Conservation (phyloP, 2,888 invertebrate species). For the Eupithecia tripunctaria region DNA sequence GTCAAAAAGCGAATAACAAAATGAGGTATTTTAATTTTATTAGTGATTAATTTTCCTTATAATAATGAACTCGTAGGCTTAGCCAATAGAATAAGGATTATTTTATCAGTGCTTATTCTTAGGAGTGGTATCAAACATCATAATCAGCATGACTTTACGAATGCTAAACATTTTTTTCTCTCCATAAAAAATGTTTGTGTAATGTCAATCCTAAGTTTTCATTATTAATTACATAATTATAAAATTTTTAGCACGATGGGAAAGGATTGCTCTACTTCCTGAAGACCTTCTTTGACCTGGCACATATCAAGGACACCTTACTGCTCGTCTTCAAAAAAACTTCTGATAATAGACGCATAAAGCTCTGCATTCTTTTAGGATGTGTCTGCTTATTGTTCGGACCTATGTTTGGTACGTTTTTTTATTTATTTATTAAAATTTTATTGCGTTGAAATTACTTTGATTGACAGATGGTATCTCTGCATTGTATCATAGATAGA, state of each 20-base stretch:
- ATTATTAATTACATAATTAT: not conserved
- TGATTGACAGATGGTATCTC: no score
- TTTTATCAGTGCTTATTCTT: not conserved
- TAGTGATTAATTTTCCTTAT: not conserved
- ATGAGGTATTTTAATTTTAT: not conserved
- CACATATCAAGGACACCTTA: slow-evolving; percentile 74
- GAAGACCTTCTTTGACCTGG: slow-evolving; percentile 66
- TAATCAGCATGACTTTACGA: not conserved
- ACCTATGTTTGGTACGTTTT: slow-evolving; percentile 78
- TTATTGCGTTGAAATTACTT: no score
- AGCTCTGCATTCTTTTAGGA: slow-evolving; percentile 70
- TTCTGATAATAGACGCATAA: slow-evolving; percentile 66
- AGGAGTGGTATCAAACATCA: not conserved
- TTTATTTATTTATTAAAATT: not conserved
- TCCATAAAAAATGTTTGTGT: no score
- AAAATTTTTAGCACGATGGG: slow-evolving; percentile 63
- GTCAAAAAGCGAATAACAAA: slow-evolving; percentile 2
- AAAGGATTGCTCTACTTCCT: slow-evolving; percentile 60
- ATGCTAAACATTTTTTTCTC: not conserved
- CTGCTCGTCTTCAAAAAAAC: slow-evolving; percentile 76
- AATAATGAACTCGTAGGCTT: not conserved
- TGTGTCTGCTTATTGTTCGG: slow-evolving; percentile 79
- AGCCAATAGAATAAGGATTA: not conserved
- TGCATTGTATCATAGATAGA: no score
- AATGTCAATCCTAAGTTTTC: not conserved